Conservation (phyloP, 2,888 invertebrate genomes). For the Polylopha cassiicola region DNA sequence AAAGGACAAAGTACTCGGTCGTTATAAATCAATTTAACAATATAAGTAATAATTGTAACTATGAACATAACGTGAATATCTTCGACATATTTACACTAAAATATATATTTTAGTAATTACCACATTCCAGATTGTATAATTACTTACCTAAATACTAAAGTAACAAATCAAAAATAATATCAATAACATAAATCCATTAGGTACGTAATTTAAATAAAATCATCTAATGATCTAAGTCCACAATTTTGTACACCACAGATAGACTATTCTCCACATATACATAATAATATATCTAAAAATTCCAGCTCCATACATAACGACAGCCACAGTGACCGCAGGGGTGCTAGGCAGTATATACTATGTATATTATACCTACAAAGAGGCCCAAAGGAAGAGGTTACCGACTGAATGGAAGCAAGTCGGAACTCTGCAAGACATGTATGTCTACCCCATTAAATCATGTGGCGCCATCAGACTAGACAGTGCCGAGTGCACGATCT, state of each 20-base stretch:
- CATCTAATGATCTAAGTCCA: no score
- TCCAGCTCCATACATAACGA: constrained; percentile 21
- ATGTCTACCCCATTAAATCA: constrained; percentile 69
- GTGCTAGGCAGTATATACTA: constrained; percentile 22
- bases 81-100: no score
- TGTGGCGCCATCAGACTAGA: constrained; percentile 52
- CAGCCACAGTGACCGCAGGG: constrained; percentile 22
- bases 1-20: no score
- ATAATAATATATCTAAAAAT: neutral
- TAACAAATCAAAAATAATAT: no score
- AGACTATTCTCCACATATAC: no score
- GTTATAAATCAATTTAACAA: no score
- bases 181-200: no score
- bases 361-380: constrained; percentile 18
- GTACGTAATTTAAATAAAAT: no score
- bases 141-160: no score
- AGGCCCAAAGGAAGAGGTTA: constrained; percentile 16
- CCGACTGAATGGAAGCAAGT: constrained; percentile 61
- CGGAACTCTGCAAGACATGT: constrained; percentile 61
- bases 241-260: neutral
- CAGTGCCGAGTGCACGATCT: constrained; percentile 50
- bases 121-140: no score
- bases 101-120: neutral
- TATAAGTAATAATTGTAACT: no score
- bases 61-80: no score